Conservation (phyloP, 2,888 invertebrate genomes). For the Euclidia mi region DNA sequence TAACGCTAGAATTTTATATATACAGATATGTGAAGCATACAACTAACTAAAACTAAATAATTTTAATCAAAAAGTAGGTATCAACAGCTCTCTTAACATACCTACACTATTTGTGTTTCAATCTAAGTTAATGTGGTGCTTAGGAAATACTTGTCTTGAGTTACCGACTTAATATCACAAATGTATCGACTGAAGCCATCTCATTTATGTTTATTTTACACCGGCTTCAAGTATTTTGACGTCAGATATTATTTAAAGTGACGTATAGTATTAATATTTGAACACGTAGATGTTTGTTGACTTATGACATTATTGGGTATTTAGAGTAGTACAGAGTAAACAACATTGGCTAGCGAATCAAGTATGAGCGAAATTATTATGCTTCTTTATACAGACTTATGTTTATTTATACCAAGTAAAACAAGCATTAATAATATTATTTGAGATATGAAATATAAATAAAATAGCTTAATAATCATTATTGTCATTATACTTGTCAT, state of each 20-base stretch:
- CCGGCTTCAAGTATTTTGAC: neutral
- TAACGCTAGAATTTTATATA: too few relatives aligned
- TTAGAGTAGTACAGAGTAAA: neutral
- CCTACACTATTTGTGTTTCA: constrained; percentile 37
- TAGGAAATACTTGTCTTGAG: constrained; percentile 67
- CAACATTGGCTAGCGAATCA: too few relatives aligned
- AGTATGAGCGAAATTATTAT: too few relatives aligned
- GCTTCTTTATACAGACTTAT: too few relatives aligned
- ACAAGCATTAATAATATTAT: too few relatives aligned
- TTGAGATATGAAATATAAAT: too few relatives aligned
- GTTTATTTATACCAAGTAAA: too few relatives aligned
- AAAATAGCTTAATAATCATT: too few relatives aligned
- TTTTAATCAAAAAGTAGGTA: constrained; percentile 34
- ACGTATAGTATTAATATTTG: neutral
- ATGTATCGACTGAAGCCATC: constrained; percentile 65
- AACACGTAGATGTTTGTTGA: neutral
- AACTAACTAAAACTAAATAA: too few relatives aligned
- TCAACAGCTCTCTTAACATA: constrained; percentile 36
- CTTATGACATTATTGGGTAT: too few relatives aligned
- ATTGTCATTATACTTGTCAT: too few relatives aligned
- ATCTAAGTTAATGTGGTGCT: constrained; percentile 65
- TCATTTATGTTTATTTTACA: constrained; percentile 25
- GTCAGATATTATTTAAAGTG: neutral
- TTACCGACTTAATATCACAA: constrained; percentile 72
- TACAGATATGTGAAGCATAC: too few relatives aligned